Evolutionary conservation across 2,113 vertebrate species (phyloP), one percentile per base, ranked within the genome.

Genomic region (Fulmarus glacialis): DNA sequence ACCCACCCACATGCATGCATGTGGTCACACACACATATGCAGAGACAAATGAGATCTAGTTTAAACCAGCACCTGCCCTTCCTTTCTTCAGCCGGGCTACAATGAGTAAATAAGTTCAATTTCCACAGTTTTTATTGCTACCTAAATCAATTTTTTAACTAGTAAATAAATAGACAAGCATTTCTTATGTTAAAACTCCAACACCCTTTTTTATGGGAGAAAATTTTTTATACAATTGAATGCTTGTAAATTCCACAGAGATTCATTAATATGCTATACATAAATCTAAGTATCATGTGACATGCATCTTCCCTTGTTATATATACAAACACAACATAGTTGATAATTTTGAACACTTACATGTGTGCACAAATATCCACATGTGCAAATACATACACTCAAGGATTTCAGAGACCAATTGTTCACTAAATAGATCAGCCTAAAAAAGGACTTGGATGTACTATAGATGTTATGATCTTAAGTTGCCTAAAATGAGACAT

Each of bases 11-110:
- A 42, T 11, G 1, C 30, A 42, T 2, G 3, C 34, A 32, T 19
- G 50, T 38, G 9, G n/a, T 64, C 21, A 26, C 52, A 56, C 20
- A 68, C 9, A 36, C 47, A 27, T 24, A 43, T 15, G 15, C 50
- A 66, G 45, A 91, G 73, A 86, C 55, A 91, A 93, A 70, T 24
- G n/a, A 81, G 85, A 90, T 81, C 88, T 78, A 34, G 10, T 71
- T 81, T 82, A 84, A 88, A 91, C 45, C 77, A 93, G 60, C 91
- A 95, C 84, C 91, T 92, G 94, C 91, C 67, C 27, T 95, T 82
- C 67, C 72, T 77, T 93, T 75, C 93, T 93, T 96, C 63, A 90
- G 7, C 62, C 66, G 24, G 17, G 19, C 27, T 79, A 48, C 56
- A 94, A 36, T 30, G 6, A 95, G n/a, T 30, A 81, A 55, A 58